phyloP scores from a whole-genome alignment of 2,888 invertebrate species.

The Tetragonula carbonaria region DNA sequence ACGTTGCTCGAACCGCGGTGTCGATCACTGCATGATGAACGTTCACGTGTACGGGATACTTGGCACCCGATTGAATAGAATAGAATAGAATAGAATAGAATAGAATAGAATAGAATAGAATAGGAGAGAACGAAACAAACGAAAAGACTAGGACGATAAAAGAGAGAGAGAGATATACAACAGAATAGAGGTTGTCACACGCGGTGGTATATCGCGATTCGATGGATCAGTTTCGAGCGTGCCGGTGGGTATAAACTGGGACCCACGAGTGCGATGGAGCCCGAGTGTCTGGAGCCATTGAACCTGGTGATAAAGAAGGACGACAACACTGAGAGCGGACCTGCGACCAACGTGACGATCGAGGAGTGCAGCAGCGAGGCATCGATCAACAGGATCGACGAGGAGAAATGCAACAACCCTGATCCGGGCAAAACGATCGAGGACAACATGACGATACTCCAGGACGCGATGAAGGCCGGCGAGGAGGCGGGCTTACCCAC shows the following conservation, averaged over 20 bases:
- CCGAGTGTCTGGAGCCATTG: conserved; percentile 84
- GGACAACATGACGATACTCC: conserved; percentile 79
- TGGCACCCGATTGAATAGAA: neutral
- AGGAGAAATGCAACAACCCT: conserved; percentile 64
- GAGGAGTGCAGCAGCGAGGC: conserved; percentile 50
- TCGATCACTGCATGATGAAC: conserved; percentile 12
- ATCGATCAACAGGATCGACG: conserved; percentile 71
- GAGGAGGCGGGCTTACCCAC: conserved; percentile 75
- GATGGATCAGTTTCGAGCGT: conserved; percentile 62
- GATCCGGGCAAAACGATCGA: conserved; percentile 64
- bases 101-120: neutral
- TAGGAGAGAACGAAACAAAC: neutral
- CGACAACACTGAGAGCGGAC: conserved; percentile 67
- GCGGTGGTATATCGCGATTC: conserved; percentile 26
- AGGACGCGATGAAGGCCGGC: conserved; percentile 77
- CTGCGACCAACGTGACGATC: conserved; percentile 51
- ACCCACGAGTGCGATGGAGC: conserved; percentile 80
- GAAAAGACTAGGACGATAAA: neutral
- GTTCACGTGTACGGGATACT: conserved; percentile 30
- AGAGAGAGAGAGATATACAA: neutral
- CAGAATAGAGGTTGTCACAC: neutral
- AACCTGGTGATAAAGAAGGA: conserved; percentile 85
- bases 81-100: neutral
- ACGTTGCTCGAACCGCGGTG: conserved; percentile 7
- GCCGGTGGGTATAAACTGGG: conserved; percentile 57